Evolutionary conservation across 2,888 invertebrate genomes (phyloP).

Genomic region (Cotesia congregata): DNA sequence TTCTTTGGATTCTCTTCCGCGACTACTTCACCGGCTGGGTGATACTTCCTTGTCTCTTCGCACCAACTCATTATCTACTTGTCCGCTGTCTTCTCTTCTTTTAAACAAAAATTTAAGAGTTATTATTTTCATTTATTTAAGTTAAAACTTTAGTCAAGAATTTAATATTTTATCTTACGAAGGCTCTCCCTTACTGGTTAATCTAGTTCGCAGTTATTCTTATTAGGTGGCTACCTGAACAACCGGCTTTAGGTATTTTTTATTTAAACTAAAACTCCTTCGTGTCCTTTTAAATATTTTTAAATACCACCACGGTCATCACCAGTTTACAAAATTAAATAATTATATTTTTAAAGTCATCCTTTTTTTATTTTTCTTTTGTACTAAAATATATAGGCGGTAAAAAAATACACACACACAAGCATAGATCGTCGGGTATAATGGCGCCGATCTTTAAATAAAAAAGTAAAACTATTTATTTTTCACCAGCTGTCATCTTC

Average conservation of each 20-base stretch:
- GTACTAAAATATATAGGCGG: background rate
- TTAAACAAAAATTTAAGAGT: background rate
- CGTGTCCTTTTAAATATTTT: background rate
- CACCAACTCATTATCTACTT: background rate
- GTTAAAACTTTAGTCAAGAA: conserved; percentile 20
- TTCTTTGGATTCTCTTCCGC: background rate
- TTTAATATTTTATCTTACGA: conserved; percentile 8
- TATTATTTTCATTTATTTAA: conserved; percentile 4
- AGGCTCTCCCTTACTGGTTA: conserved; percentile 46
- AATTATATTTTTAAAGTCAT: background rate
- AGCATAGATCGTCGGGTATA: background rate
- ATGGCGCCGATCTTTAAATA: background rate
- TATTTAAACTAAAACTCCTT: background rate
- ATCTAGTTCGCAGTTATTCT: conserved; percentile 47
- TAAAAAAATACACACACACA: background rate
- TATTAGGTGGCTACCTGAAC: conserved; percentile 46
- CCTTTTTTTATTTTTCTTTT: background rate
- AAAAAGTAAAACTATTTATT: conserved; percentile 1
- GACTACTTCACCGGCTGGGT: background rate
- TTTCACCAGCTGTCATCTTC: conserved; percentile 4
- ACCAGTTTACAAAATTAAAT: background rate
- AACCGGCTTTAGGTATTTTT: conserved; percentile 29
- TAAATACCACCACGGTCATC: background rate
- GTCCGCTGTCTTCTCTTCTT: background rate
- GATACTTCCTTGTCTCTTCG: background rate